Conservation (phyloP, 2,113 vertebrate genomes). For the Rhynchopsitta pachyrhyncha region DNA sequence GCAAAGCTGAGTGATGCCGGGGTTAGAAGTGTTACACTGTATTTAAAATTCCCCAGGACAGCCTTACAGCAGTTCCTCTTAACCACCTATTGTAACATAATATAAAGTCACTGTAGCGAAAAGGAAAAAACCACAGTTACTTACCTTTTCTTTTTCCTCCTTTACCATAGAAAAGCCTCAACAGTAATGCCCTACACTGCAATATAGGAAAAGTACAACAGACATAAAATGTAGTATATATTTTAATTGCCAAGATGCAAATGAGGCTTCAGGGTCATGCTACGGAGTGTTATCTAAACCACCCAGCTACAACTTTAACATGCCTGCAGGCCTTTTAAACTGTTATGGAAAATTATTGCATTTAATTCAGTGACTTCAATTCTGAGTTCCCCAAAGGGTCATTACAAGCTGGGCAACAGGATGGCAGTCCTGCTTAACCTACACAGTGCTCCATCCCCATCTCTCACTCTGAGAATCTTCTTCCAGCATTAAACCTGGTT, state of each 20-base stretch:
- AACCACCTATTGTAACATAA: background rate
- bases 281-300: slow-evolving; percentile 64
- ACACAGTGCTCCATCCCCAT: background rate
- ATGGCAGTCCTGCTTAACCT: slow-evolving; percentile 40
- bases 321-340: slow-evolving; percentile 71
- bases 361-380: slow-evolving; percentile 62
- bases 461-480: background rate
- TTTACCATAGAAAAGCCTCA: background rate
- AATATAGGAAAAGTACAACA: background rate
- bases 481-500: background rate
- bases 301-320: slow-evolving; percentile 53
- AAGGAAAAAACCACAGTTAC: background rate
- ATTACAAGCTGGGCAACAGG: slow-evolving; percentile 59
- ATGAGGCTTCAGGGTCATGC: slow-evolving; percentile 66
- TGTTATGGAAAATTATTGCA: slow-evolving; percentile 60
- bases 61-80: background rate
- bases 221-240: slow-evolving; percentile 27
- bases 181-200: background rate
- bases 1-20: background rate
- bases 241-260: slow-evolving; percentile 73
- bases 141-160: background rate
- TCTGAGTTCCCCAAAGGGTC: slow-evolving; percentile 54
- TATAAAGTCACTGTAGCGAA: background rate
- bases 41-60: background rate
- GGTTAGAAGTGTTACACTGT: background rate